Percentiles rank a stretch among this genome's conserved stretches.
phyloP scores from a whole-genome alignment of 2,888 invertebrate species.

The Calameuta idolon region DNA sequence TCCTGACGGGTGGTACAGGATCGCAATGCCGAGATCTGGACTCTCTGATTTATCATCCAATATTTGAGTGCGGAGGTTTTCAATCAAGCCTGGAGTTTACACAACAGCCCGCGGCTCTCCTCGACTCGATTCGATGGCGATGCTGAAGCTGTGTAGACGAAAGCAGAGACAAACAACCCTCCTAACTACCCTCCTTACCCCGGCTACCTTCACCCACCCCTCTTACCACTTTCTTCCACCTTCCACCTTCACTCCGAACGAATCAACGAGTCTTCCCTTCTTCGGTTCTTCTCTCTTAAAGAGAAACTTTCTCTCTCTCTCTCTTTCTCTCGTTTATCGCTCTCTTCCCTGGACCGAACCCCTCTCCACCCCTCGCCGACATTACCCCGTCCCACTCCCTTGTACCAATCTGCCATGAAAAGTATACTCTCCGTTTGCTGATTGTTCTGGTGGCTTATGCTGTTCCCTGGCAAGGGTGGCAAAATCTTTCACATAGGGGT shows the following conservation, averaged over 20 bases:
- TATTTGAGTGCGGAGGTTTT: conserved; percentile 64
- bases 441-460: background rate
- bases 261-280: background rate
- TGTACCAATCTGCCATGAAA: background rate
- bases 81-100: conserved; percentile 63
- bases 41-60: conserved; percentile 62
- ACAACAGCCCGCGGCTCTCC: conserved; percentile 60
- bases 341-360: conserved; percentile 16
- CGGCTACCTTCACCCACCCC: conserved; percentile 32
- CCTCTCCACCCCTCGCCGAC: background rate
- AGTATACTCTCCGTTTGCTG: background rate
- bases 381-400: background rate
- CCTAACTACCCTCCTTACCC: conserved; percentile 43
- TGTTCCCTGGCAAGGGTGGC: background rate
- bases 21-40: conserved; percentile 18
- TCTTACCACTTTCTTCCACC: conserved; percentile 21
- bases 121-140: conserved; percentile 54
- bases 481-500: background rate
- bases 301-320: background rate
- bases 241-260: background rate
- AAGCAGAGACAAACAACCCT: conserved; percentile 58
- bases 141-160: conserved; percentile 51
- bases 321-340: conserved; percentile 16
- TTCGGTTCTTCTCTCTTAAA: background rate
- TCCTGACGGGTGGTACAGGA: background rate